Evolutionary conservation across 2,888 invertebrate genomes (phyloP), one percentile per base, ranked within the genome.

Genomic region (Meteorus colon): DNA sequence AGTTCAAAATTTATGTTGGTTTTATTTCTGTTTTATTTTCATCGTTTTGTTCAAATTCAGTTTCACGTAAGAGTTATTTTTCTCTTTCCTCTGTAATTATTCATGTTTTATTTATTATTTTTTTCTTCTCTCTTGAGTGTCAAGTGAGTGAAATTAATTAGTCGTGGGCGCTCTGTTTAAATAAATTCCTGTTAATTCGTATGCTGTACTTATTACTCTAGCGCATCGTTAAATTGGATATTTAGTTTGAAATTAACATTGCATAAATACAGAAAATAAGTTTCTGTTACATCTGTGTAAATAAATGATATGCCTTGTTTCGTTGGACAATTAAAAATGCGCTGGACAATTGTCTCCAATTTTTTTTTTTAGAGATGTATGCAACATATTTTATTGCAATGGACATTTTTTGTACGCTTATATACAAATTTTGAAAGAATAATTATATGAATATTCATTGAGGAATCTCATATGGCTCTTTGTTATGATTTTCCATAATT

Each of bases 331-430:
- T 48, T 48, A 48, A 3, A 16, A 48, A 48, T 48, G 48, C 48
- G 48, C n/a, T n/a, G 48, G n/a, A 48, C n/a, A 48, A 48, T 48
- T 16, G 48, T 48, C n/a, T n/a, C n/a, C 24, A 67, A 24, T 45
- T 37, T 31, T 34, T 10, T 45, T 37, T 31, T 34, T 10, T 19
- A 45, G 24, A 68, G 19, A 68, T 48, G 12, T 34, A 31, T 37
- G 65, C 34, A 65, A 48, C 65, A 37, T 65, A 37, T 19, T 19
- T 14, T 24, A 37, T 41, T 66, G 66, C 19, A 66, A 37, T 41
- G 37, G 1, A 55, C 55, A 55, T 66, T 66, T 66, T 66, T 66
- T 66, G 34, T 45, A 66, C 66, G 66, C 66, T 66, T 41, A 41
- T 37, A 45, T 19, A 66, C 12, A 66, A 41, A 66, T 66, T 10